Base-by-base conservation (phyloP, 1,140 invertebrate species). In the Leptopilina clavipes region DNA sequence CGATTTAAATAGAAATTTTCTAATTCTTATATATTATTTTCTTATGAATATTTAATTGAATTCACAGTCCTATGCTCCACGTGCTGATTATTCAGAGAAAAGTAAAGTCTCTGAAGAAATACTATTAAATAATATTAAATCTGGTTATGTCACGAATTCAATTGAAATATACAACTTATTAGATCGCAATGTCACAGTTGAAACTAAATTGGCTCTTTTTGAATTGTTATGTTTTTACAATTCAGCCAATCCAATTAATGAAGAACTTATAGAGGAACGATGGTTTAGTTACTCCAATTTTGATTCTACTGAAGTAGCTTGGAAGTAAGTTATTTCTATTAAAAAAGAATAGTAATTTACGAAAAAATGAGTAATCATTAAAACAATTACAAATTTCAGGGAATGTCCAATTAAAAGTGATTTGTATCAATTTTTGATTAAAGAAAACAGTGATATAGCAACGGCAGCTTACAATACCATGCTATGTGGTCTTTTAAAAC, bases 171-270 rank as follows among this genome's bases (percentile, higher is more conserved):
- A 96, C 88, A 92, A 95, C 73, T 88, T 95, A 12, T 87, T 97
- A 65, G 92, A 92, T 75, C 85, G 89, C 1, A 92, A 96, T 84
- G 86, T 92, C 0, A 89, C 92, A 80, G 86, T 97, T 3, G 92
- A 93, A 70, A 87, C 93, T 0, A 93, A 94, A 85, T 93, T 96
- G 80, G 88, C 92, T 14, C 89, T 97, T n/a, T 89, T 98, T 11
- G 95, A 98, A 89, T 85, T 98, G 14, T 85, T 97, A 3, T 97
- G 96, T 85, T 98, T 94, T 87, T 95, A 93, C 81, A 98, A 98
- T 89, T 91, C 92, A 79, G 90, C 93, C 71, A 93, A 96, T 76
- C 89, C 92, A 0, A 74, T 93, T 19, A 89, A 92, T 12, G 91
- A 93, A 52, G 94, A 96, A 70, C 94, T 93, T 84, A 85, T 94